phyloP scores from a whole-genome alignment of 1,140 invertebrate genomes.

The Chymomyza costata region DNA sequence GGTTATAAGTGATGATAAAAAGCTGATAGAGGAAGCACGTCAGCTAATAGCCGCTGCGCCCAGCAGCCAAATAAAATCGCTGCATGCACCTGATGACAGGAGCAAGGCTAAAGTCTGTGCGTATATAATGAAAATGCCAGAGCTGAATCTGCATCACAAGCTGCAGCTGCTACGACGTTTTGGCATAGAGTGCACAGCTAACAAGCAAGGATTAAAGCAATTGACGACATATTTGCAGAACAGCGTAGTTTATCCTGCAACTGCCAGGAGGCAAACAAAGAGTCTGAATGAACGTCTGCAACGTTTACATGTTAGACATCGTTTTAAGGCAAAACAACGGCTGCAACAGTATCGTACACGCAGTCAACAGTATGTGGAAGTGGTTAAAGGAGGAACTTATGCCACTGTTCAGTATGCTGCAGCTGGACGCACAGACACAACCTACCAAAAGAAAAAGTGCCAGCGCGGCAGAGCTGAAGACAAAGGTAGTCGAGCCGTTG shows the following conservation, averaged over 20 bases:
- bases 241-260: slow-evolving; percentile 6
- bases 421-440: slow-evolving; percentile 42
- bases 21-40: slow-evolving; percentile 48
- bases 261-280: not conserved
- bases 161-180: slow-evolving; percentile 60
- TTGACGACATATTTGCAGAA: slow-evolving; percentile 27
- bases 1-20: slow-evolving; percentile 48
- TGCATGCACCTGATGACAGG: slow-evolving; percentile 6
- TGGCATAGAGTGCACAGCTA: slow-evolving; percentile 44
- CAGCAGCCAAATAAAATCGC: slow-evolving; percentile 8
- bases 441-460: not conserved
- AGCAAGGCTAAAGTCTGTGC: slow-evolving; percentile 40
- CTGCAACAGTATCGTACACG: slow-evolving; percentile 34
- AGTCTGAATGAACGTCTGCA: slow-evolving; percentile 33
- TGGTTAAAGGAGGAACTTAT: slow-evolving; percentile 44
- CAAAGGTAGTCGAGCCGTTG: slow-evolving; percentile 20
- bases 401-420: slow-evolving; percentile 47
- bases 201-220: slow-evolving; percentile 10
- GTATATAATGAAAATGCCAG: slow-evolving; percentile 61
- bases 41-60: slow-evolving; percentile 31
- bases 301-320: slow-evolving; percentile 35
- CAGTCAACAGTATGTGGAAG: slow-evolving; percentile 28
- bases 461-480: slow-evolving; percentile 2
- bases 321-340: slow-evolving; percentile 62
- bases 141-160: slow-evolving; percentile 63